phyloP scores from a whole-genome alignment of 2,797 vertebrate species.

The Cossypha niveicapilla region DNA sequence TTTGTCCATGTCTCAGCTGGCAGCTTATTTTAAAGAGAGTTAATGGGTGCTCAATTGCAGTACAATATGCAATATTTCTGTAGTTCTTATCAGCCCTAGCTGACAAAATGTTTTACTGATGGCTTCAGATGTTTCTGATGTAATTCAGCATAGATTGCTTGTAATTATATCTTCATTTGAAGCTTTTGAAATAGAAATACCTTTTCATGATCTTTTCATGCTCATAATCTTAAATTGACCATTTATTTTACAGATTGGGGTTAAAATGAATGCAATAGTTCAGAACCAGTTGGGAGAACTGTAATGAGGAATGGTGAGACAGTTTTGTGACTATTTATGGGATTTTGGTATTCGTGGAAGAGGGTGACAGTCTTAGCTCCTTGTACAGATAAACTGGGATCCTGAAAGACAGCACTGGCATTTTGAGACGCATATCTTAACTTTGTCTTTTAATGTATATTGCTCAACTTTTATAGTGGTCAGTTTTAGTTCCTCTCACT shows the following conservation, averaged over 20 bases:
- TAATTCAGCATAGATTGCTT: neutral
- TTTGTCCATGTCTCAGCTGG: neutral
- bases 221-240: neutral
- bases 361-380: neutral
- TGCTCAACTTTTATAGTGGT: neutral
- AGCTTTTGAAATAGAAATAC: neutral
- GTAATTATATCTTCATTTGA: neutral
- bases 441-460: neutral
- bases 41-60: neutral
- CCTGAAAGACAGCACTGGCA: neutral
- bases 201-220: neutral
- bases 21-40: neutral
- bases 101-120: neutral
- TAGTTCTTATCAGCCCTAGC: neutral
- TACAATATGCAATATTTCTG: neutral
- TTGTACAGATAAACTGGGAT: neutral
- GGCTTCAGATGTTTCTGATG: neutral
- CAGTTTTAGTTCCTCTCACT: neutral
- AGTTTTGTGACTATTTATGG: neutral
- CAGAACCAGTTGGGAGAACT: neutral
- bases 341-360: neutral
- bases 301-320: neutral
- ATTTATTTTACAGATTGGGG: neutral
- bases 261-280: neutral
- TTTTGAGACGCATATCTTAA: neutral